These are phyloP conservation scores for Arrhopalites spinosus DNA, from an alignment of 2,888 invertebrate species.

Conservation along the genomic window DNA sequence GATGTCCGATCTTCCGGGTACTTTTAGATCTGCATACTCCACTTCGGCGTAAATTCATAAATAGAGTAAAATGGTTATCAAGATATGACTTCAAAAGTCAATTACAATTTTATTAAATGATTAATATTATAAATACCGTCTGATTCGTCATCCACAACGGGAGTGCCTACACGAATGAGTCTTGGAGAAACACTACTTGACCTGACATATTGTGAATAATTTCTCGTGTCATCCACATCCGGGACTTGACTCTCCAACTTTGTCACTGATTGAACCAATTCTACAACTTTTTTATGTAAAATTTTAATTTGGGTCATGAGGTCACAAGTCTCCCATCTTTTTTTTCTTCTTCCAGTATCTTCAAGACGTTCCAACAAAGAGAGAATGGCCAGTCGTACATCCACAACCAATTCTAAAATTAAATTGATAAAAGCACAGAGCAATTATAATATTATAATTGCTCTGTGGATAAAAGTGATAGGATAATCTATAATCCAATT, in stretches of 20 bases:
- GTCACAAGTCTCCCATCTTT: constrained; percentile 28
- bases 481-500: too few species aligned
- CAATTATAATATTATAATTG: too few species aligned
- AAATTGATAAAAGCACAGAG: too few species aligned
- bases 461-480: too few species aligned
- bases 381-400: constrained; percentile 45
- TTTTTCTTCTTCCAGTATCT: constrained; percentile 31
- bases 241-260: constrained; percentile 32
- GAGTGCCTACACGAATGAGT: constrained; percentile 48
- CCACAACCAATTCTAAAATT: constrained; percentile 33
- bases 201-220: constrained; percentile 46
- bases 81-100: neutral
- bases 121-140: constrained; percentile 32
- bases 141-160: constrained; percentile 46
- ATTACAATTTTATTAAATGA: neutral
- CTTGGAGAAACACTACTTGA: constrained; percentile 41
- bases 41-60: constrained; percentile 40
- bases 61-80: too few species aligned
- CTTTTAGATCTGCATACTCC: constrained; percentile 48
- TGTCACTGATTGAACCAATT: constrained; percentile 31
- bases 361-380: constrained; percentile 47
- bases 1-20: constrained; percentile 49
- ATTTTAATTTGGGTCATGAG: constrained; percentile 40
- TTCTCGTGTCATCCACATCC: constrained; percentile 36
- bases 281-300: constrained; percentile 37